Evolutionary conservation across 2,888 invertebrate species (phyloP).

Genomic region (Macroteleia sp.): DNA sequence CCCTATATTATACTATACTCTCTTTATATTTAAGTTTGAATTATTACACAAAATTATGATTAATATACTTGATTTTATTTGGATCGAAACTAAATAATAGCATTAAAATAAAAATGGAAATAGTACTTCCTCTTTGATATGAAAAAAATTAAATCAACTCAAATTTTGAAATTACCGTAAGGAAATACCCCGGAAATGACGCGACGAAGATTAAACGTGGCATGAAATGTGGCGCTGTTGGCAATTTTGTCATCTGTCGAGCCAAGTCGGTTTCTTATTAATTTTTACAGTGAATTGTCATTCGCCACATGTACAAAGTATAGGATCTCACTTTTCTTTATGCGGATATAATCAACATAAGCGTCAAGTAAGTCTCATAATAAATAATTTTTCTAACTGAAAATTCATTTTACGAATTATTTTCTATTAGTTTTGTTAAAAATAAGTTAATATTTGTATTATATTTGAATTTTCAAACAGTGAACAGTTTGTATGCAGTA

Average conservation of each 20-base stretch:
- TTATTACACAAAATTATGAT: too few species aligned
- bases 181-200: slow-evolving; percentile 60
- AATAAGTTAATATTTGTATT: neutral
- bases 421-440: neutral
- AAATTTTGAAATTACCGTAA: too few species aligned
- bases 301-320: slow-evolving; percentile 60
- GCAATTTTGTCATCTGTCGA: slow-evolving; percentile 58
- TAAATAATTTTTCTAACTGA: neutral
- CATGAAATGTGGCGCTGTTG: slow-evolving; percentile 67
- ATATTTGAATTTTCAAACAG: too few species aligned
- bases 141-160: too few species aligned
- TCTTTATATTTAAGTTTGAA: too few species aligned
- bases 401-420: neutral
- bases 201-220: slow-evolving; percentile 63
- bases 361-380: slow-evolving; percentile 21
- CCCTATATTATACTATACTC: too few species aligned
- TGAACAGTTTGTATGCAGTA: too few species aligned
- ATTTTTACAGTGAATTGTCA: slow-evolving; percentile 19
- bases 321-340: neutral
- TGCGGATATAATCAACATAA: slow-evolving; percentile 4
- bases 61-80: too few species aligned
- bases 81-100: too few species aligned
- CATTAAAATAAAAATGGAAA: too few species aligned
- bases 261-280: too few species aligned
- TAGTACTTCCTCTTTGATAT: too few species aligned